phyloP scores from a whole-genome alignment of 1,140 invertebrate species.

The Platyscapa corneri region DNA sequence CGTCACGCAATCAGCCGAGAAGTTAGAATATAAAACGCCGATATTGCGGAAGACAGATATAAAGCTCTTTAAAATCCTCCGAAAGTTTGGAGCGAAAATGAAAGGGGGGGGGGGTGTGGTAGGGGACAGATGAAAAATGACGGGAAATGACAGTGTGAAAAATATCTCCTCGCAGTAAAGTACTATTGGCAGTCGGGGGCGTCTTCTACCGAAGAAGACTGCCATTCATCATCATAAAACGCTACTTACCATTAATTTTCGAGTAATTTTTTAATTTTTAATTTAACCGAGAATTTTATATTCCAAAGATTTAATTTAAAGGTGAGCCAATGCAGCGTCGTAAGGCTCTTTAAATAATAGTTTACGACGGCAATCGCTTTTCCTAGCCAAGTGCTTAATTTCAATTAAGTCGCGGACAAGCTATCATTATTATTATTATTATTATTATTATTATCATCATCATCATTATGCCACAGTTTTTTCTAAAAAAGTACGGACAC shows the following conservation, averaged over 20 bases:
- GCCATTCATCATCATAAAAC: slow-evolving; percentile 4
- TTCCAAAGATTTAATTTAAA: background rate
- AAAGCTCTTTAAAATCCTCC: slow-evolving; percentile 8
- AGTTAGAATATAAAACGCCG: slow-evolving; percentile 13
- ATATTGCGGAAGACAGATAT: slow-evolving; percentile 3
- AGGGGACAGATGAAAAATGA: no score
- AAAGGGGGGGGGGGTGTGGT: background rate
- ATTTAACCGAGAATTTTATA: background rate
- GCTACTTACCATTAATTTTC: background rate
- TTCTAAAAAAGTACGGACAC: no score
- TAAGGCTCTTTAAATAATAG: background rate
- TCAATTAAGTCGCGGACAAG: no score
- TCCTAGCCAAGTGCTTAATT: no score
- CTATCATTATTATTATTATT: no score
- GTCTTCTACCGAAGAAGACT: background rate
- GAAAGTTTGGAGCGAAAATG: background rate
- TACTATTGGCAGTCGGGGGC: background rate
- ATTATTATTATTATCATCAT: no score
- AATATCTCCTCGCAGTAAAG: background rate
- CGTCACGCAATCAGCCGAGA: background rate
- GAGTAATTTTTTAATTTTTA: background rate
- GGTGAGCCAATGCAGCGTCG: background rate
- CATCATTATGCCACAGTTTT: no score
- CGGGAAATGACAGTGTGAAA: slow-evolving; percentile 11
- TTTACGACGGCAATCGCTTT: no score